Conservation (phyloP, 1,140 invertebrate genomes). For the Pogonognathellus flavescens region DNA sequence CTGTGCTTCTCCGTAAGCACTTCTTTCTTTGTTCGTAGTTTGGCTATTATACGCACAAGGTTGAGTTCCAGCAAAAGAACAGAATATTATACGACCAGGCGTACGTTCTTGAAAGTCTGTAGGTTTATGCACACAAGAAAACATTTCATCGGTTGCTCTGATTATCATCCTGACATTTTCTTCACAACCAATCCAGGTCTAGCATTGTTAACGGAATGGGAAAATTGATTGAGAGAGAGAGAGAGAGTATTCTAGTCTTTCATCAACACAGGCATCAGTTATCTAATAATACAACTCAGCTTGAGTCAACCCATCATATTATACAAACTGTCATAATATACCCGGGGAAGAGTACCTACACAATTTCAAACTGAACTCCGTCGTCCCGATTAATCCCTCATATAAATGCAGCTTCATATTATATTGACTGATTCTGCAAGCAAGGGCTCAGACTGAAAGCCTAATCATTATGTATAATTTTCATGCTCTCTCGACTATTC, state of each 20-base stretch:
- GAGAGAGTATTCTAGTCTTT: neutral
- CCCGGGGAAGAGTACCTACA: neutral
- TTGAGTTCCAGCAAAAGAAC: no score
- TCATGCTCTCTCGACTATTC: no score
- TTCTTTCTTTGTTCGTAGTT: no score
- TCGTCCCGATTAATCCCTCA: slow-evolving; percentile 7
- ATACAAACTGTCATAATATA: no score
- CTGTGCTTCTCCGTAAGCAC: no score
- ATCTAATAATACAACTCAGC: neutral
- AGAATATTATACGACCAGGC: no score
- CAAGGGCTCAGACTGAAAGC: slow-evolving; percentile 14
- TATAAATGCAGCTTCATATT: slow-evolving; percentile 50
- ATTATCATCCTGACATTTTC: no score
- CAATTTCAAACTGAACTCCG: slow-evolving; percentile 22
- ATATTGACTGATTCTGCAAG: slow-evolving; percentile 26
- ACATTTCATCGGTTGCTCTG: no score
- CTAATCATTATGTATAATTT: slow-evolving; percentile 20
- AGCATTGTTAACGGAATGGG: neutral
- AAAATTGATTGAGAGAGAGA: slow-evolving; percentile 19
- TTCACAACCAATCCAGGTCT: neutral
- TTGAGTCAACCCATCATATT: no score
- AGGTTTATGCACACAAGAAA: no score
- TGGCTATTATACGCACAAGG: no score
- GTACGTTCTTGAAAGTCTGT: no score
- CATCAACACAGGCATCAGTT: slow-evolving; percentile 37